A percentile compares a stretch with the other conserved stretches of the same genome.
Evolutionary conservation across 2,113 vertebrate genomes (phyloP).

Genomic region (Hoplias malabaricus): DNA sequence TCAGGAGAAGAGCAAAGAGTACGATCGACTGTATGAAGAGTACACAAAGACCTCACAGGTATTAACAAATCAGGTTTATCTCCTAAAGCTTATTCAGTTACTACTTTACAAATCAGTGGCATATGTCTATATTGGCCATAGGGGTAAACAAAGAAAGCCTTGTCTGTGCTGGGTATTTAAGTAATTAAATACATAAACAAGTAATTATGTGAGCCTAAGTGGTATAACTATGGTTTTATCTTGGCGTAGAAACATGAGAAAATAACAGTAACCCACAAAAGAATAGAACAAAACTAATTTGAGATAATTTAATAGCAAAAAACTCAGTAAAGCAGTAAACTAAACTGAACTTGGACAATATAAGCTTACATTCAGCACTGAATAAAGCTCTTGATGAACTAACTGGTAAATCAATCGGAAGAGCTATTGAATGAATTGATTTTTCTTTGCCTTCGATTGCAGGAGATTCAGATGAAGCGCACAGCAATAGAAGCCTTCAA

Average conservation of each 20-base stretch:
- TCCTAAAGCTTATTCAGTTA: not conserved
- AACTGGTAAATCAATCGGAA: conserved; percentile 71
- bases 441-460: conserved; percentile 29
- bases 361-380: not conserved
- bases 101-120: too few species aligned
- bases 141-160: too few species aligned
- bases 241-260: not conserved
- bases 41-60: conserved; percentile 96
- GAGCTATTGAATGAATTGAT: not conserved
- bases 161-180: not conserved
- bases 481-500: conserved; percentile 97
- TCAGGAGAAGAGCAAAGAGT: conserved; percentile 97
- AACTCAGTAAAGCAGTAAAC: conserved; percentile 65
- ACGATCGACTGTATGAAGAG: conserved; percentile 92
- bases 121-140: too few species aligned
- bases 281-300: not conserved
- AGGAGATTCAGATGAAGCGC: conserved; percentile 99
- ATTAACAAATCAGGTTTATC: not conserved
- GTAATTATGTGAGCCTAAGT: not conserved
- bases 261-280: too few species aligned
- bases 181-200: not conserved
- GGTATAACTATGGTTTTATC: not conserved
- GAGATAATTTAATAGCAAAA: not conserved
- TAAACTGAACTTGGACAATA: not conserved
- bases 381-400: conserved; percentile 77